Base-by-base conservation (phyloP, 2,113 vertebrate genomes). In the Steatornis caripensis region DNA sequence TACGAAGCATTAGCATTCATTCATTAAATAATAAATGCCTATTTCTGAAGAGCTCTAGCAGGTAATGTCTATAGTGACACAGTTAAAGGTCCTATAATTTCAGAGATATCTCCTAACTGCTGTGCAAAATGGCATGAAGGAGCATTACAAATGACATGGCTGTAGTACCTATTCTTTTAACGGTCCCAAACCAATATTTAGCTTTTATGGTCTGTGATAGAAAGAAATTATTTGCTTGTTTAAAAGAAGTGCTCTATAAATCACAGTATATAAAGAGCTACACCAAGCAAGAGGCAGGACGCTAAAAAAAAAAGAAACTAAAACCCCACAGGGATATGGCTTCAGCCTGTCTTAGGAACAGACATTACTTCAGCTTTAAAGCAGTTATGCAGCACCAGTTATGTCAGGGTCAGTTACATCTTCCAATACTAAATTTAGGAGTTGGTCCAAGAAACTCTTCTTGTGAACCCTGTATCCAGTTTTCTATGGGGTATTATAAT, bases 161-260 rank as follows among this genome's bases (percentile, higher is more conserved):
- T 49, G 20, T n/a, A 87, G 34, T 58, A 75, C 29, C 80, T 84
- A 26, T 60, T 72, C 43, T 70, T 68, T 4, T 62, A 75, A 54
- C 6, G 3, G 43, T 55, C 92, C 68, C 82, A 78, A 90, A 96
- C 8, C 43, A 84, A 32, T 45, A 75, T 87, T 90, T 72, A 85
- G 64, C 68, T 93, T 90, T 95, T 88, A 92, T 77, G 62, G 71
- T n/a, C 43, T 89, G 51, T 41, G 77, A 84, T 39, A 88, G 72
- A 83, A 95, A 61, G 69, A 77, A 96, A 88, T 78, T 86, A 90
- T 81, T 81, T 89, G 79, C 76, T 58, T 70, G 43, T 80, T 94
- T 92, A 48, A 74, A 95, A 93, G 19, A 86, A 89, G 45, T 64
- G 80, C 27, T 71, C 68, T 48, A 36, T 78, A 93, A 94, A 92